phyloP scores from a whole-genome alignment of 2,113 vertebrate genomes.

The Odocoileus hemionus region DNA sequence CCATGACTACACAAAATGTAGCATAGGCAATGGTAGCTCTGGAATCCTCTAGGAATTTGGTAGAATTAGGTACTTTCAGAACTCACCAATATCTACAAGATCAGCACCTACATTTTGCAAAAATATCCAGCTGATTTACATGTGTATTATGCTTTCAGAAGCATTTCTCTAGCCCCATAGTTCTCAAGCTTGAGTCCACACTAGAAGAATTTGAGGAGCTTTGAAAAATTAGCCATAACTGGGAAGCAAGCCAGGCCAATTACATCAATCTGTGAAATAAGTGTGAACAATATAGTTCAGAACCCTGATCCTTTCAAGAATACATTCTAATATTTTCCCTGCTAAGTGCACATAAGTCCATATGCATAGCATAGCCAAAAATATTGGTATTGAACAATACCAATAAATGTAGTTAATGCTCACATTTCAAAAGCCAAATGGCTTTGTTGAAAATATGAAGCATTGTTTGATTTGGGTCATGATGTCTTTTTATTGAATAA shows the following conservation, averaged over 20 bases:
- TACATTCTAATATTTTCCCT: not conserved
- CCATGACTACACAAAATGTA: fast-evolving
- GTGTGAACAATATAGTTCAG: not conserved
- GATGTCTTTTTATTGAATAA: not conserved
- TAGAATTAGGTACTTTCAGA: not conserved
- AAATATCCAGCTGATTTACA: not conserved
- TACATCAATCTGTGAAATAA: not conserved
- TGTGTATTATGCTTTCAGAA: not conserved
- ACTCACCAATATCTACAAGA: not conserved
- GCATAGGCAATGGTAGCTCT: fast-evolving
- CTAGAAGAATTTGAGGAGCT: not conserved
- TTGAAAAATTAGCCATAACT: not conserved
- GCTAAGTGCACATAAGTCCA: not conserved
- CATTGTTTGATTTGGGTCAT: not conserved
- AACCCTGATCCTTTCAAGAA: not conserved
- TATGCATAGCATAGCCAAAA: not conserved
- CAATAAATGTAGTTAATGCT: not conserved
- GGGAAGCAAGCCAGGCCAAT: not conserved
- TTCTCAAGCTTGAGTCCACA: not conserved
- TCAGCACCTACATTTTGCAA: not conserved
- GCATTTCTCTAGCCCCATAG: fast-evolving
- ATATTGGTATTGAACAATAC: not conserved
- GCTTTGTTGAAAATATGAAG: not conserved
- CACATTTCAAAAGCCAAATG: not conserved
- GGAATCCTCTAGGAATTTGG: not conserved